These are phyloP conservation scores for Hyperoodon ampullatus DNA, from an alignment of 2,113 vertebrate genomes.

Conservation along the genomic window DNA sequence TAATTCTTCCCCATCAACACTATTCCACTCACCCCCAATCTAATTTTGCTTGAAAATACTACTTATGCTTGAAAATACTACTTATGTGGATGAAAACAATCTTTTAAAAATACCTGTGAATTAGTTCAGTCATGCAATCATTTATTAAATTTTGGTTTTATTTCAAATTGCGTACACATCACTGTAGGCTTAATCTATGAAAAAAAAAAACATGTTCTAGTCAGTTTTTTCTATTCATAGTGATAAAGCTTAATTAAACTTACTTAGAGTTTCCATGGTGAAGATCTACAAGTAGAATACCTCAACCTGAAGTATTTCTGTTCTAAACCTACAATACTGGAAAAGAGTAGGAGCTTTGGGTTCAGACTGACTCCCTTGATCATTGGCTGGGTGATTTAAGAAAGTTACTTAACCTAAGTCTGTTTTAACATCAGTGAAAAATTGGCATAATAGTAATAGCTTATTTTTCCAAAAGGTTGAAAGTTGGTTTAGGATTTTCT, in stretches of 20 bases:
- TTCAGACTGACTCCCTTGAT: neutral
- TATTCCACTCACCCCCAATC: neutral
- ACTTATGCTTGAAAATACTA: constrained; percentile 53
- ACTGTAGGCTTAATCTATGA: constrained; percentile 39
- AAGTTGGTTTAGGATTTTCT: constrained; percentile 44
- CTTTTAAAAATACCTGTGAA: constrained; percentile 69
- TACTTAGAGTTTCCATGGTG: constrained; percentile 65
- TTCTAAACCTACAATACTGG: neutral
- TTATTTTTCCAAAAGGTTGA: constrained; percentile 28
- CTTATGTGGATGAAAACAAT: constrained; percentile 64
- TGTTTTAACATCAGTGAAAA: constrained; percentile 44
- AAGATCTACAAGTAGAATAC: constrained; percentile 67
- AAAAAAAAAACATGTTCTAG: neutral
- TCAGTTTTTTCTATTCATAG: constrained; percentile 74
- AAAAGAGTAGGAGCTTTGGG: neutral
- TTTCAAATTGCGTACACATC: constrained; percentile 70
- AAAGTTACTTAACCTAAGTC: neutral
- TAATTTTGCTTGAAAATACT: constrained; percentile 46
- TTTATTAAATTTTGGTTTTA: constrained; percentile 71
- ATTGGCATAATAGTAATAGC: neutral
- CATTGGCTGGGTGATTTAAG: neutral
- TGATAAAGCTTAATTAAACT: constrained; percentile 69
- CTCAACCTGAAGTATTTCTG: neutral
- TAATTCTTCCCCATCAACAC: neutral
- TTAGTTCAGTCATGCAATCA: constrained; percentile 73